A percentile compares a stretch with the other conserved stretches of the same genome.
phyloP scores from a whole-genome alignment of 1,140 invertebrate genomes.

The Caenorhabditis elegans region DNA sequence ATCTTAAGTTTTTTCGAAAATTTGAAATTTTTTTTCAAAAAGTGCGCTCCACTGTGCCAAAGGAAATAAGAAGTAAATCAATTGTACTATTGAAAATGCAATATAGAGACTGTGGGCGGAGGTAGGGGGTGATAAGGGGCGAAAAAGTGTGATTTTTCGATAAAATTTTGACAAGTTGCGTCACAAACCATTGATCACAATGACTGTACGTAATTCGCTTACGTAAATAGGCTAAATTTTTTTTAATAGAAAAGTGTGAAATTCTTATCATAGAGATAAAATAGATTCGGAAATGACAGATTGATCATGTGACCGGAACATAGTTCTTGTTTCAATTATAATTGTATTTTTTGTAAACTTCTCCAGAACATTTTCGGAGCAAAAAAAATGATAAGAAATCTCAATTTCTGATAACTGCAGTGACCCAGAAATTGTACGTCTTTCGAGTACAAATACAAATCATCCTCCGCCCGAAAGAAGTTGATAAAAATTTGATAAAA shows the following conservation, averaged over 20 bases:
- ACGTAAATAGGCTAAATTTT: not conserved
- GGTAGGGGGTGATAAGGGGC: not conserved
- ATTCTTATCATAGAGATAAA: not conserved
- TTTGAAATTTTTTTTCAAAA: too few relatives aligned
- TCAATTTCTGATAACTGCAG: too few relatives aligned
- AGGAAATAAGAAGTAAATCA: too few relatives aligned
- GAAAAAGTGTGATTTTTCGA: not conserved
- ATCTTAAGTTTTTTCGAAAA: too few relatives aligned
- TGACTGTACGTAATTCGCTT: not conserved
- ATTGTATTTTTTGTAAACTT: too few relatives aligned
- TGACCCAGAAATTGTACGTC: too few relatives aligned
- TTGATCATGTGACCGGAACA: not conserved
- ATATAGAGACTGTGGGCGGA: not conserved
- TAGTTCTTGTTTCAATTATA: not conserved
- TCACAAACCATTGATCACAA: constrained; percentile 27
- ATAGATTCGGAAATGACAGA: not conserved
- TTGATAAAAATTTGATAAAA: too few relatives aligned
- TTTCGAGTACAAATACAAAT: too few relatives aligned
- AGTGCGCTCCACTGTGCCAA: too few relatives aligned
- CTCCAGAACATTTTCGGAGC: too few relatives aligned
- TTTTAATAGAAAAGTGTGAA: not conserved
- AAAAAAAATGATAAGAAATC: too few relatives aligned
- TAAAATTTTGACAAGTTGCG: not conserved
- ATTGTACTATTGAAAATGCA: constrained; percentile 6
- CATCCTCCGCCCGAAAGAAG: too few relatives aligned